phyloP scores from a whole-genome alignment of 2,797 vertebrate species.

The Platyrinchus mystaceus region DNA sequence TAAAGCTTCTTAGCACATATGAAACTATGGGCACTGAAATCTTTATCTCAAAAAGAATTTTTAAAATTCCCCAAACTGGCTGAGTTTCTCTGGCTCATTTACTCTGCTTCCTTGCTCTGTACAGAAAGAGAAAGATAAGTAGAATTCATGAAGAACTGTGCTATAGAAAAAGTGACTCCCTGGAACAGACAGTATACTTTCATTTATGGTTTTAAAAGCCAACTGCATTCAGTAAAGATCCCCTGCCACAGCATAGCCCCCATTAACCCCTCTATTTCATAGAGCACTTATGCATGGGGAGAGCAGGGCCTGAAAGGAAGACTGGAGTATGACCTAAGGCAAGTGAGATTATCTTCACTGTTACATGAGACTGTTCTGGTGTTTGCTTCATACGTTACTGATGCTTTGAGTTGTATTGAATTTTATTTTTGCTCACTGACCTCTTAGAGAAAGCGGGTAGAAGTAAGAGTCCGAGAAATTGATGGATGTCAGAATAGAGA shows the following conservation, averaged over 20 bases:
- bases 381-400: neutral
- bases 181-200: neutral
- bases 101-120: neutral
- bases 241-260: neutral
- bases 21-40: conserved; percentile 11
- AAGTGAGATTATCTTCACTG: neutral
- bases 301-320: neutral
- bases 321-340: neutral
- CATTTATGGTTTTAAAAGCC: conserved; percentile 12
- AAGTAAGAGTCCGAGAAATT: neutral
- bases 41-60: conserved; percentile 40
- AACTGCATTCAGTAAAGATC: neutral
- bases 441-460: neutral
- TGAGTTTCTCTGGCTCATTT: conserved; percentile 40
- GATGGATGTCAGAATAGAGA: neutral
- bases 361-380: neutral
- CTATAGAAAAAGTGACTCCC: neutral
- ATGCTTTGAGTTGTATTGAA: neutral
- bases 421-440: neutral
- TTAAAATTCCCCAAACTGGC: conserved; percentile 18
- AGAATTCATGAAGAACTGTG: conserved; percentile 25
- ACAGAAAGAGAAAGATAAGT: conserved; percentile 7
- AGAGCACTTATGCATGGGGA: neutral
- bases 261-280: conserved; percentile 9
- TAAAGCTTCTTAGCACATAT: conserved; percentile 24